A percentile compares a stretch with the other conserved stretches of the same genome.
Evolutionary conservation across 2,113 vertebrate species (phyloP).

Genomic region (Agapornis roseicollis): DNA sequence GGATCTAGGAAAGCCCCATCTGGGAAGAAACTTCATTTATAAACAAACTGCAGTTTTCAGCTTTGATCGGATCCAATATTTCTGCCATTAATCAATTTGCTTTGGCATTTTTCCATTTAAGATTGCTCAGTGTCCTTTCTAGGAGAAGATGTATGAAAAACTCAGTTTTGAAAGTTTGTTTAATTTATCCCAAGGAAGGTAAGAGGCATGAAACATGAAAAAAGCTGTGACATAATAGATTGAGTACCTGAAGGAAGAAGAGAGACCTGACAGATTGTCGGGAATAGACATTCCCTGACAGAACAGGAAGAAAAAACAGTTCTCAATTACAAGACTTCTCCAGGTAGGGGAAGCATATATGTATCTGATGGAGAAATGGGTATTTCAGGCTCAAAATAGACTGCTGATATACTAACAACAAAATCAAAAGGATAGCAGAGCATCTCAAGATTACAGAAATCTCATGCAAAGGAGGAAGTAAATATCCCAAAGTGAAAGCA

Average conservation of each 20-base stretch:
- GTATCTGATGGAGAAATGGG: not conserved
- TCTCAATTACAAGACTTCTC: not conserved
- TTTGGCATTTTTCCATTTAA: not conserved
- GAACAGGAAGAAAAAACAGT: not conserved
- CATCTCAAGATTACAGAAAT: not conserved
- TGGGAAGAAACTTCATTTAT: not conserved
- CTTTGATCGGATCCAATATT: not conserved
- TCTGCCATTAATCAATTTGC: not conserved
- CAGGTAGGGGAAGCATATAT: not conserved
- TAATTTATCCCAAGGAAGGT: not conserved
- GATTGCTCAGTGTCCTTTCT: not conserved
- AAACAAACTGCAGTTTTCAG: not conserved
- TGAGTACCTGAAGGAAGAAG: not conserved
- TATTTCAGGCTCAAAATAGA: not conserved
- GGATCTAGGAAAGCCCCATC: not conserved
- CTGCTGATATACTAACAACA: not conserved
- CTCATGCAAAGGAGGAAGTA: not conserved
- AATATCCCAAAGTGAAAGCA: not conserved
- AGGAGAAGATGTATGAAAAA: not conserved
- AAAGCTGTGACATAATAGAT: not conserved
- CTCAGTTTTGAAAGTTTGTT: not conserved
- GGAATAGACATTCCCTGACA: not conserved
- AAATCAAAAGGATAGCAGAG: not conserved
- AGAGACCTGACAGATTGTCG: not conserved
- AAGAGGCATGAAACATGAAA: not conserved